phyloP scores from a whole-genome alignment of 2,113 vertebrate genomes.

The Platysternon megacephalum region DNA sequence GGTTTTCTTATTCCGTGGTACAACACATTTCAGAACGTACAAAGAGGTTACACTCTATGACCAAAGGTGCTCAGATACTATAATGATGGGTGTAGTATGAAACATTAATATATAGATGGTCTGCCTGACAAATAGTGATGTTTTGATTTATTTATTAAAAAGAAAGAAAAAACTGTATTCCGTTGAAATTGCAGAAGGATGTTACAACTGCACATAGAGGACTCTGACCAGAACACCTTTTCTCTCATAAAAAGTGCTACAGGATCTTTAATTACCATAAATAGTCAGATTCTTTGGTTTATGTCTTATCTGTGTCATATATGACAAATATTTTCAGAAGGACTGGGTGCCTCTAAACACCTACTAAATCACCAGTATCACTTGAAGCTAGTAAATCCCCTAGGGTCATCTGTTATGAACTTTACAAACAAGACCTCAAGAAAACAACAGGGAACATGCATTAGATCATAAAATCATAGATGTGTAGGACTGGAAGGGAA shows the following conservation, averaged over 20 bases:
- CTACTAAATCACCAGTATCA: background rate
- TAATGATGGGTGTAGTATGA: background rate
- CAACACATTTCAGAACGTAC: background rate
- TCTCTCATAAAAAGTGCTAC: background rate
- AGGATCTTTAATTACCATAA: background rate
- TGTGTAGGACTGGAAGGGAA: background rate
- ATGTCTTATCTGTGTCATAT: background rate
- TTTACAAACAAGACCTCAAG: background rate
- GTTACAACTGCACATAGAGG: background rate
- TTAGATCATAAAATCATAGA: too few relatives aligned
- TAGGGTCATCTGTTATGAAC: background rate
- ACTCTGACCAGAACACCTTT: background rate
- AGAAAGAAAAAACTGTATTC: background rate
- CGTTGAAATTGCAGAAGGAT: background rate
- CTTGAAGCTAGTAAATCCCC: background rate
- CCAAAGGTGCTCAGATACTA: background rate
- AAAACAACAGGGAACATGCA: slow-evolving; percentile 2
- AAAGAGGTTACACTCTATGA: background rate
- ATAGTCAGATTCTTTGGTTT: background rate
- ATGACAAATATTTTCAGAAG: background rate
- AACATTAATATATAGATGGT: background rate
- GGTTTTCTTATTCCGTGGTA: background rate
- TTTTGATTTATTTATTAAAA: background rate
- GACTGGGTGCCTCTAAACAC: background rate
- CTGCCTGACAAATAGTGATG: background rate